Percentiles rank a stretch among this genome's conserved stretches.
Conservation (phyloP, 2,888 invertebrate species). For the Sinohyriopsis cumingii region DNA sequence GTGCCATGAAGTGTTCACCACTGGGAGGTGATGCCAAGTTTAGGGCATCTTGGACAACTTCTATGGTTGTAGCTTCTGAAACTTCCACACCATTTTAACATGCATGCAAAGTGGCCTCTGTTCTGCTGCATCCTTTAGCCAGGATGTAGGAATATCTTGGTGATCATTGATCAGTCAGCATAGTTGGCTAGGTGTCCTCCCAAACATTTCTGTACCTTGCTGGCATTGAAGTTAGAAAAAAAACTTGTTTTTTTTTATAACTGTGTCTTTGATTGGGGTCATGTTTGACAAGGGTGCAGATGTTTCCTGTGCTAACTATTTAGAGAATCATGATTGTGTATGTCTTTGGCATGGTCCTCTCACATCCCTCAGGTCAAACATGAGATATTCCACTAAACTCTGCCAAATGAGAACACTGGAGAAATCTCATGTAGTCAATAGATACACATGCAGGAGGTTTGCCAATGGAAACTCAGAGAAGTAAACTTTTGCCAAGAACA, state of each 20-base stretch:
- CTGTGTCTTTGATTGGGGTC: neutral
- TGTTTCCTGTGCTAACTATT: conserved; percentile 1
- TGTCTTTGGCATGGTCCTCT: conserved; percentile 5
- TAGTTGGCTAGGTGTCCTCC: conserved; percentile 10
- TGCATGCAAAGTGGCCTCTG: neutral
- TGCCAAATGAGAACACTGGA: conserved; percentile 2
- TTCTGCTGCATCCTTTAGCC: neutral
- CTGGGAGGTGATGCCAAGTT: neutral
- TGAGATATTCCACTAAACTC: neutral
- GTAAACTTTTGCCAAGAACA: too few species aligned
- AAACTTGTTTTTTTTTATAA: conserved; percentile 6
- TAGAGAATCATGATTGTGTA: conserved; percentile 3
- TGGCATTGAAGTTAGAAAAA: conserved; percentile 9
- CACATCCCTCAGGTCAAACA: neutral
- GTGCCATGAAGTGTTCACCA: neutral
- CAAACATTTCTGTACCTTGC: neutral
- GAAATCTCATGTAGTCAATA: too few species aligned
- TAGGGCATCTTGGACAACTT: conserved; percentile 1
- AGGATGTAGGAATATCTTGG: neutral
- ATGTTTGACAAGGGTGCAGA: conserved; percentile 6
- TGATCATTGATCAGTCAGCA: neutral
- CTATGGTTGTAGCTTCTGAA: neutral
- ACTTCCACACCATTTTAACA: neutral
- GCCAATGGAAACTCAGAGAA: too few species aligned
- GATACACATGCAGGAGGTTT: too few species aligned